Evolutionary conservation across 2,113 vertebrate species (phyloP).

Genomic region (Chaetorhynchus papuensis): DNA sequence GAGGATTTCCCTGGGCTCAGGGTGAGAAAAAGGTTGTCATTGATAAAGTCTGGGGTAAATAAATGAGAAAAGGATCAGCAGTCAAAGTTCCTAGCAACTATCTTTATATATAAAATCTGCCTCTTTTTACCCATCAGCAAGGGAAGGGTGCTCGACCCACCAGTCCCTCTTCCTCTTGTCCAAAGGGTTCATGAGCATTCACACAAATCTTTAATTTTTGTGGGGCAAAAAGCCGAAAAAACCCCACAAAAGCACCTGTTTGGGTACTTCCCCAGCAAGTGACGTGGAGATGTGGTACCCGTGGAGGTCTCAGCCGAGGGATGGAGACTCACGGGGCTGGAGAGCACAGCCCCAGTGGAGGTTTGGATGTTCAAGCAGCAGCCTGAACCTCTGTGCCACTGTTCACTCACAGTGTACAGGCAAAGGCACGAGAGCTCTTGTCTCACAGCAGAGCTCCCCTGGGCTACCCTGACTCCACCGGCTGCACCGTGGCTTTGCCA

Average conservation of each 20-base stretch:
- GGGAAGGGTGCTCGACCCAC: fast-evolving
- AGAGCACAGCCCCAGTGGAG: fast-evolving
- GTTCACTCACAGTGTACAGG: fast-evolving
- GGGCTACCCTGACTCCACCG: fast-evolving
- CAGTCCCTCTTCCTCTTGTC: background rate
- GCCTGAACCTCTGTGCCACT: no score
- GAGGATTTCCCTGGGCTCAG: fast-evolving
- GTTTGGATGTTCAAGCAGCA: background rate
- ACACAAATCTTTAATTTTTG: background rate
- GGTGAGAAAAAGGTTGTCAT: fast-evolving
- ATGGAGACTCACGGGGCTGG: fast-evolving
- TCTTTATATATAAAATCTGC: background rate
- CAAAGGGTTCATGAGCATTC: fast-evolving
- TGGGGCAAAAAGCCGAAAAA: background rate
- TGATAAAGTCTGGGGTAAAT: background rate
- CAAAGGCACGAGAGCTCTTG: background rate
- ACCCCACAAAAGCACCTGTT: background rate
- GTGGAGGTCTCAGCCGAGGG: fast-evolving
- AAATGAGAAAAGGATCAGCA: background rate
- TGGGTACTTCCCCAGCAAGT: background rate
- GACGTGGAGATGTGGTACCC: fast-evolving
- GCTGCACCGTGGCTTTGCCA: fast-evolving
- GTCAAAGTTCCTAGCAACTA: background rate
- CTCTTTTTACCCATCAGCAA: fast-evolving
- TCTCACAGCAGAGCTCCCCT: fast-evolving